Conservation (phyloP, 2,797 vertebrate species). For the Pangasius djambal region DNA sequence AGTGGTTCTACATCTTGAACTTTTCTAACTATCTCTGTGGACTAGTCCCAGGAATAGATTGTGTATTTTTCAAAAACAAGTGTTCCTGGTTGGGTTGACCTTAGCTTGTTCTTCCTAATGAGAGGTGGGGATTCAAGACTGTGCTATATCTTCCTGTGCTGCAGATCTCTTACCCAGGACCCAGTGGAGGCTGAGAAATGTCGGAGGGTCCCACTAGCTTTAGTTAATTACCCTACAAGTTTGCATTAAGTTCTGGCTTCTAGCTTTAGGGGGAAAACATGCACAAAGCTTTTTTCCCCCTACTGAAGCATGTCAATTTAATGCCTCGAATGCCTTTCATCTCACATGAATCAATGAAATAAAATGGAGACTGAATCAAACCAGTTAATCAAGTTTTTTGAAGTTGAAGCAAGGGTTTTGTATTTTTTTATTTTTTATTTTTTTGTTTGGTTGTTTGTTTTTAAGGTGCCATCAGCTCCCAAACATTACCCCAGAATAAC, state of each 20-base stretch:
- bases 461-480: too few species aligned
- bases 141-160: background rate
- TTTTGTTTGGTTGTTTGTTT: too few species aligned
- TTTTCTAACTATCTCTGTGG: slow-evolving; percentile 51
- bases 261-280: slow-evolving; percentile 34
- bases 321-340: too few species aligned
- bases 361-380: too few species aligned
- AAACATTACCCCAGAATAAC: too few species aligned
- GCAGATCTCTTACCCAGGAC: slow-evolving; percentile 41
- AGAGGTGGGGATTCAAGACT: slow-evolving; percentile 37
- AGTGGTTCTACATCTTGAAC: slow-evolving; percentile 23
- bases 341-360: too few species aligned
- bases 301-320: background rate
- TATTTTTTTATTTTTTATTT: too few species aligned
- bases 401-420: too few species aligned
- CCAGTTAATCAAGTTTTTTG: too few species aligned
- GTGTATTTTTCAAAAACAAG: slow-evolving; percentile 40
- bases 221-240: slow-evolving; percentile 47
- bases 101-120: slow-evolving; percentile 59
- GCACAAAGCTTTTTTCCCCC: background rate
- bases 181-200: slow-evolving; percentile 64
- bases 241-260: slow-evolving; percentile 1
- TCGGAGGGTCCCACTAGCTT: slow-evolving; percentile 64
- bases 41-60: slow-evolving; percentile 59
- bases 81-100: slow-evolving; percentile 60